Percentiles rank a stretch among this genome's conserved stretches.
phyloP scores from a whole-genome alignment of 2,113 vertebrate genomes.

The Brachyhypopomus occidentalis region DNA sequence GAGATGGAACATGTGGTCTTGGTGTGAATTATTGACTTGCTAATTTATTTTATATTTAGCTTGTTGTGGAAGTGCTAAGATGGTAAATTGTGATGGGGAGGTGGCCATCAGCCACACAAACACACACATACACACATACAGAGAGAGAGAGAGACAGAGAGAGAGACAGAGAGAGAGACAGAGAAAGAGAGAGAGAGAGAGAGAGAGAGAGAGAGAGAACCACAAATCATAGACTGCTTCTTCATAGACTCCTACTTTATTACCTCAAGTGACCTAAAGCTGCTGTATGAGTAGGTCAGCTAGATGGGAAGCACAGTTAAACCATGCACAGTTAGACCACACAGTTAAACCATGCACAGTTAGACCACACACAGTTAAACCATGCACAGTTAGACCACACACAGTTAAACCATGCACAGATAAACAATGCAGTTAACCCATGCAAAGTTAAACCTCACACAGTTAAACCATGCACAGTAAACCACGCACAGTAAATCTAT shows the following conservation, averaged over 20 bases:
- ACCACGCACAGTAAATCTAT: too few relatives aligned
- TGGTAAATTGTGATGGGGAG: slow-evolving; percentile 36
- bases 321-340: not conserved
- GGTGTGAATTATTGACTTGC: slow-evolving; percentile 18
- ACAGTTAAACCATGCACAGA: too few relatives aligned
- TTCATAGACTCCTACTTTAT: slow-evolving; percentile 42
- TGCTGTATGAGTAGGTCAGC: not conserved
- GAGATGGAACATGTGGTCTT: slow-evolving; percentile 3
- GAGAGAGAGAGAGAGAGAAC: not conserved
- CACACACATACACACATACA: not conserved
- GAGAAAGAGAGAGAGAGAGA: not conserved
- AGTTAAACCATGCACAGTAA: too few relatives aligned
- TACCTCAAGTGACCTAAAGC: not conserved
- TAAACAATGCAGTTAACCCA: too few relatives aligned
- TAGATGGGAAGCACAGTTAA: not conserved
- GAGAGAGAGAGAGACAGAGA: not conserved
- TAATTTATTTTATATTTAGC: slow-evolving; percentile 46
- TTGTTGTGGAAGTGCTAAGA: slow-evolving; percentile 14
- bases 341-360: too few relatives aligned
- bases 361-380: too few relatives aligned
- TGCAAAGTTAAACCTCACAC: too few relatives aligned
- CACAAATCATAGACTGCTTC: slow-evolving; percentile 37
- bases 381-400: too few relatives aligned
- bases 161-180: not conserved
- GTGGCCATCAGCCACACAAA: slow-evolving; percentile 4